Base-by-base conservation (phyloP, 2,888 invertebrate genomes). In the Aromia moschata region DNA sequence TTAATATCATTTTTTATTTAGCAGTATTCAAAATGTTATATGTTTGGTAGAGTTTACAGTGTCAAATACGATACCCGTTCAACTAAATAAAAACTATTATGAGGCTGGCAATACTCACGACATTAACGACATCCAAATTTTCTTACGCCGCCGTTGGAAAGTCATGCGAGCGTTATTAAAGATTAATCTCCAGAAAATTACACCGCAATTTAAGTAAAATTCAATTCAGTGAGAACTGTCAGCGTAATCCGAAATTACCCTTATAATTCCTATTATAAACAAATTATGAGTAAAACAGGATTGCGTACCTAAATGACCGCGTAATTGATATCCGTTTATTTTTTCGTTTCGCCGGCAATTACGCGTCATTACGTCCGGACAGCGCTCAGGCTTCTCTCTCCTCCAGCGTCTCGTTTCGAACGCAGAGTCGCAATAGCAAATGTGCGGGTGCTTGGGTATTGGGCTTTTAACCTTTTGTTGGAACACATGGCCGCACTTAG, bases 281-380 rank as follows among this genome's bases (percentile, higher is more conserved):
- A 61, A 72, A 71, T 70, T 71, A 70, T 69, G 64, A 68, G 65
- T 55, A 64, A 60, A 69, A 69, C 69, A 70, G 70, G 71, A 73
- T 72, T 72, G 70, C 70, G 71, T 70, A 73, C 70, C 74, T 73
- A 74, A 75, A 73, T 68, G 72, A 69, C 68, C 72, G 65, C 68
- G 70, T 75, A 73, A 73, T 73, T 74, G 74, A 74, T 74, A 72
- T 73, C 71, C 74, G 73, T 70, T 74, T 71, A 74, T 74, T 74
- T 64, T 67, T 68, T 64, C 62, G 58, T 65, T 67, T 66, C 65
- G 60, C 56, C 65, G 62, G 63, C 64, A 69, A 67, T 69, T 68
- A 64, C 64, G 33, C 18, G 56, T 62, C 63, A 69, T 69, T 67
- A 69, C 54, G 25, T 44, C 56, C 25, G 7, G 7, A 25, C 25